Evolutionary conservation across 2,888 invertebrate genomes (phyloP), one percentile per base, ranked within the genome.

Genomic region (Drymonia ruficornis): DNA sequence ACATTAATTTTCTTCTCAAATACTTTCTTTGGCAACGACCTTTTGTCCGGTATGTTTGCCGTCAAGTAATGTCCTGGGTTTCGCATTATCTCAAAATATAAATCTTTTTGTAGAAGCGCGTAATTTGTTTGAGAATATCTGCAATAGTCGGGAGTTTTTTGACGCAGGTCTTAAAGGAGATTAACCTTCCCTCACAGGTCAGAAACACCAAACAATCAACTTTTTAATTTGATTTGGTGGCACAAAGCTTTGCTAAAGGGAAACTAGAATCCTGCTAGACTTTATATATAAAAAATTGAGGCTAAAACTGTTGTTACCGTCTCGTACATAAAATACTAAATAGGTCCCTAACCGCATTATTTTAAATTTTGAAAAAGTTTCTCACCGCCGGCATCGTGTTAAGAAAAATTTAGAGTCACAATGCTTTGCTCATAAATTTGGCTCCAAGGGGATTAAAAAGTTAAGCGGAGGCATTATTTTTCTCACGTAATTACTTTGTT

Each of bases 1-100:
- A 68, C 72, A 77, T 75, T 76, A 76, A 74, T 76, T 78, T 78
- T 74, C 70, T 71, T 71, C 58, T 65, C 68, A 74, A 78, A 76
- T 77, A 74, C 70, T 77, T 76, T 70, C 63, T 65, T 59, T 45
- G 44, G 58, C 56, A 62, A 58, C 67, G 63, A 64, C 72, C 70
- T 76, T 75, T 76, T 72, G 71, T 77, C 70, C 66, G 66, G 61
- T 64, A 63, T 73, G 64, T 73, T 74, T 75, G 70, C 74, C 64
- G 60, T 61, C 61, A 64, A 61, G 62, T 65, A 57, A 67, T 59
- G 67, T 56, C 47, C 58, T 61, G 59, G 71, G 72, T 73, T 70
- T 70, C 55, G 68, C 72, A 77, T 75, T 73, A 76, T 75, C 75
- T 70, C 34, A n/a, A 57, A 61, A 59, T 65, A 72, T 72, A 67